Base-by-base conservation (phyloP, 2,888 invertebrate species). In the Drosophila paramelanica region DNA sequence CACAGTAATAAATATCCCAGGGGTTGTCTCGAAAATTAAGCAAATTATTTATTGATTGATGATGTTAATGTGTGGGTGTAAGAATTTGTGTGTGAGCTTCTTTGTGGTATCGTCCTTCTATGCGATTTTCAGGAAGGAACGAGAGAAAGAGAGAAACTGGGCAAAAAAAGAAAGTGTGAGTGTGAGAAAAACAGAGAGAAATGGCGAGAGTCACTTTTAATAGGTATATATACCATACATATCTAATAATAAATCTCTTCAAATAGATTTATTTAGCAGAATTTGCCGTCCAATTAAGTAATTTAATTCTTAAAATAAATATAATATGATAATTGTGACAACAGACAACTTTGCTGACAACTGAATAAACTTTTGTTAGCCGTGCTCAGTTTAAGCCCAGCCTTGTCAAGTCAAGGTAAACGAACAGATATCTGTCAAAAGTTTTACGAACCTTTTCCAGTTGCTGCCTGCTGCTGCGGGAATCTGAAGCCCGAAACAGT, bases 381-480 rank as follows among this genome's bases (percentile, higher is more conserved):
- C 27, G 6, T 17, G 56, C 41, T 8, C 41, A 27, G 38, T 55
- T 62, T 61, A 47, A 56, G 55, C 13, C 36, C 39, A 67, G 41
- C 11, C 20, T 31, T 47, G 67, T 67, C 58, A 50, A 56, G 67
- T 55, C 46, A 68, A 68, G 68, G 68, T 60, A 60, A 77, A 42
- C 43, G 13, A 38, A 47, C 11, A 57, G 31, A 65, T 58, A 17
- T 11, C 33, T 20, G 42, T 20, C 42, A 42, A 11, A 67, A 73
- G 45, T 67, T 67, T 55, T 14, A 14, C 17, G 55, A 71, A 38
- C 50, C 50, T 39, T 60, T 59, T 46, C 20, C 14, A 39, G 8
- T 33, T 43, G 17, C 52, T 25, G 38, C 14, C 27, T 20, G 20
- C 25, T 25, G 25, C 25, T 25, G 25, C 10, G 20, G 2, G n/a